Evolutionary conservation across 2,113 vertebrate species (phyloP).

Genomic region (Apodemus speciosus): DNA sequence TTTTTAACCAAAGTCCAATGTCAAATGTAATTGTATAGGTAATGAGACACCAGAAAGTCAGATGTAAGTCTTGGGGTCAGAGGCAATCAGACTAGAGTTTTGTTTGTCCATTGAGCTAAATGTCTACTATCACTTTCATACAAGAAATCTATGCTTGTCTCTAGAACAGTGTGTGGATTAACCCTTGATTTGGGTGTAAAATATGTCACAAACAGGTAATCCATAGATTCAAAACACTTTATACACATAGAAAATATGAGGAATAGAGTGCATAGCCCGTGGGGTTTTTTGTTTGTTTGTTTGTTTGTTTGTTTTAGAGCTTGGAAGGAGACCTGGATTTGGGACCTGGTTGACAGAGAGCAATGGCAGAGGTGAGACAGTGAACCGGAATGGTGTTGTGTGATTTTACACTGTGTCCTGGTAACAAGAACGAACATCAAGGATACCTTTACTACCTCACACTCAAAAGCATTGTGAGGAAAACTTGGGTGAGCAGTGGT

Average conservation of each 20-base stretch:
- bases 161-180: background rate
- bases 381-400: background rate
- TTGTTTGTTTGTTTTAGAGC: background rate
- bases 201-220: background rate
- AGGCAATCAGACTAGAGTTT: background rate
- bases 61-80: background rate
- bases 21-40: background rate
- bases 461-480: background rate
- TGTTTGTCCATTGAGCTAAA: background rate
- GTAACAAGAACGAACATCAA: background rate
- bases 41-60: background rate
- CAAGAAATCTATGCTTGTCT: background rate
- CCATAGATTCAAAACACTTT: background rate
- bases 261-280: background rate
- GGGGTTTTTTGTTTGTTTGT: background rate
- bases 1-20: background rate
- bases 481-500: constrained; percentile 22
- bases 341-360: background rate
- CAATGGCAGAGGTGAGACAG: background rate
- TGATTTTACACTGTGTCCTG: background rate
- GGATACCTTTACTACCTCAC: constrained; percentile 15
- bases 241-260: background rate
- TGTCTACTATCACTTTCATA: background rate
- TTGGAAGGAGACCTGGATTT: constrained; percentile 8
- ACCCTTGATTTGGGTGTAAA: background rate